Conservation (phyloP, 92 coral and sea anemone genomes). For the Micromussa lordhowensis region DNA sequence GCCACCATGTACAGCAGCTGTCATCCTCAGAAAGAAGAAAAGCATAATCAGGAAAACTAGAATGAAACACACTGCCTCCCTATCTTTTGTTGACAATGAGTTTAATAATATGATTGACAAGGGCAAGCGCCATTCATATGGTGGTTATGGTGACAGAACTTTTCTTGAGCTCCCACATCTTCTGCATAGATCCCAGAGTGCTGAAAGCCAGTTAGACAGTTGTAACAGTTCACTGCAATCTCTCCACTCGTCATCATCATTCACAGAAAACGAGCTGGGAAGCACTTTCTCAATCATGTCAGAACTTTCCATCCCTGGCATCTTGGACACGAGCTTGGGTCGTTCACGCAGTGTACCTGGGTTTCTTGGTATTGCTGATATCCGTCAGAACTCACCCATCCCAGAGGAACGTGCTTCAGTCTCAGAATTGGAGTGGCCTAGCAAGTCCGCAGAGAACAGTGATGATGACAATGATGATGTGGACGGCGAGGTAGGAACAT, state of each 20-base stretch:
- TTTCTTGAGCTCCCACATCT: slow-evolving; percentile 32
- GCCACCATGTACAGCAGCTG: slow-evolving; percentile 68
- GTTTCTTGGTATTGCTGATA: slow-evolving; percentile 24
- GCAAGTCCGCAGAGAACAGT: slow-evolving; percentile 11
- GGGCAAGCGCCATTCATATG: slow-evolving; percentile 58
- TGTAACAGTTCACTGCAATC: slow-evolving; percentile 51
- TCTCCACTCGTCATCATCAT: slow-evolving; percentile 44
- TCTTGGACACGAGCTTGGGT: slow-evolving; percentile 37
- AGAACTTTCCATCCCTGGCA: slow-evolving; percentile 19
- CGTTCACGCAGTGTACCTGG: slow-evolving; percentile 60
- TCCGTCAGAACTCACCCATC: slow-evolving; percentile 45
- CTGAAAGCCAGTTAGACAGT: slow-evolving; percentile 38
- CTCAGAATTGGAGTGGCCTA: slow-evolving; percentile 26
- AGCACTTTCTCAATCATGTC: slow-evolving; percentile 54
- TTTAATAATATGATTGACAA: slow-evolving; percentile 32
- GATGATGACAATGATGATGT: slow-evolving; percentile 5
- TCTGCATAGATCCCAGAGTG: slow-evolving; percentile 27
- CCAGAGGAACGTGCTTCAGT: slow-evolving; percentile 40
- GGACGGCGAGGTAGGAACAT: slow-evolving; percentile 17
- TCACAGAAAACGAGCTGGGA: slow-evolving; percentile 53
- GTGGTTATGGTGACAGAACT: slow-evolving; percentile 32
- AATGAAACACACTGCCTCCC: slow-evolving; percentile 58
- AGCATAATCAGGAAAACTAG: slow-evolving; percentile 54
- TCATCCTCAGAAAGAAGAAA: slow-evolving; percentile 63
- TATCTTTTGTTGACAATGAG: slow-evolving; percentile 36